Conservation (phyloP, 2,113 vertebrate genomes). For the human (Homo sapiens) region GRCh38 chr11:74955501-74956000, state of each 20-base stretch:
- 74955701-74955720: neutral
- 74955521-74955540: neutral
- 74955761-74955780: neutral
- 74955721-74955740: neutral
- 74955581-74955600: neutral
- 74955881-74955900: neutral
- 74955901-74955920: neutral
- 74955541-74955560: neutral
- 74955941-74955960: neutral
- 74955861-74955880: no score
- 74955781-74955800: neutral
- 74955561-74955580: neutral
- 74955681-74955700: neutral
- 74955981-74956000: neutral
- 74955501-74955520: neutral
- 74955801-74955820: neutral
- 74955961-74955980: neutral
- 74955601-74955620: neutral
- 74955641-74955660: neutral
- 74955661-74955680: constrained; percentile 1
- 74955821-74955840: neutral
- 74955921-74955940: neutral
- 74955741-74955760: neutral
- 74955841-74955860: neutral
- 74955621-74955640: neutral